These are phyloP conservation scores for Tipula lateralis DNA, from an alignment of 2,888 invertebrate genomes.

Conservation along the genomic window DNA sequence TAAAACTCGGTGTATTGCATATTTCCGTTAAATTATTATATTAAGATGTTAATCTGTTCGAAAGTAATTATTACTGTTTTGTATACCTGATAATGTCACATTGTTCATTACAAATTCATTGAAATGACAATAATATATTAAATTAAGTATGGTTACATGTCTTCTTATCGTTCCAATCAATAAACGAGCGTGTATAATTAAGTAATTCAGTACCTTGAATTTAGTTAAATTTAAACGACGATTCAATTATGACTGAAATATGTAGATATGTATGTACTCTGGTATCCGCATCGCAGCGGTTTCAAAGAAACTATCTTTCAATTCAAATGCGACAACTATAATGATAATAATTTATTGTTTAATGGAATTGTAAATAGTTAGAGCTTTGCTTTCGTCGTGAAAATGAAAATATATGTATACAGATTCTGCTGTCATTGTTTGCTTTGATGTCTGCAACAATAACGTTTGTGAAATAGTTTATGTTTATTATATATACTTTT, in stretches of 20 bases:
- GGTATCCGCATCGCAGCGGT: not conserved
- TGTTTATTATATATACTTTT: too few relatives aligned
- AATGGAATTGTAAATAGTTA: not conserved
- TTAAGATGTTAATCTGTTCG: not conserved
- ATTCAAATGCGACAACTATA: not conserved
- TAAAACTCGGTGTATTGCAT: not conserved
- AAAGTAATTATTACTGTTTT: not conserved
- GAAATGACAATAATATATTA: not conserved
- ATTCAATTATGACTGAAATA: not conserved
- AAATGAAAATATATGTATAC: too few relatives aligned
- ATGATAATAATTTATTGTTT: not conserved
- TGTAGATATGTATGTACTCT: not conserved
- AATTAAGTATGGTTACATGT: not conserved
- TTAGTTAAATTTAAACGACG: not conserved
- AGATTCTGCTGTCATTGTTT: too few relatives aligned
- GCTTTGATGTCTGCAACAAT: too few relatives aligned
- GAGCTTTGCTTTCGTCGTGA: not conserved
- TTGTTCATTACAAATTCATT: not conserved
- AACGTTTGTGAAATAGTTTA: too few relatives aligned
- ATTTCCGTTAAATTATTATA: not conserved
- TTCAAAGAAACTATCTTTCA: not conserved
- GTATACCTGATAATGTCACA: not conserved
- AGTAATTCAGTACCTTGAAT: not conserved
- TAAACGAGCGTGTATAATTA: not conserved
- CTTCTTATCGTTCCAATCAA: not conserved